Evolutionary conservation across 1,140 invertebrate genomes (phyloP).

Genomic region (Panonychus citri): DNA sequence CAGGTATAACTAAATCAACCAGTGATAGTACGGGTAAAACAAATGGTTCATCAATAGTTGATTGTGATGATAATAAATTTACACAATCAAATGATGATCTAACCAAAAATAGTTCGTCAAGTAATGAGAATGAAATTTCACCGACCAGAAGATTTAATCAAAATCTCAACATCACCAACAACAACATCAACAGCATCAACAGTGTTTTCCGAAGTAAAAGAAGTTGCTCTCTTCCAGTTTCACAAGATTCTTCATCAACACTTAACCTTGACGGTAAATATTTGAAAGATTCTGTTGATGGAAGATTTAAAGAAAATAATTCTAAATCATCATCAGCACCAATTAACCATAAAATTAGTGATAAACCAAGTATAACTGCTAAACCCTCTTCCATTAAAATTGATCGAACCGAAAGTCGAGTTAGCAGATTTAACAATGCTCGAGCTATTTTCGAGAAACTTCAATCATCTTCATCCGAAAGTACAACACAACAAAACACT

Average conservation of each 20-base stretch:
- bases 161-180: neutral
- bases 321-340: neutral
- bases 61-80: neutral
- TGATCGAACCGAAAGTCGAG: conserved; percentile 52
- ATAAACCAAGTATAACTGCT: neutral
- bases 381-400: neutral
- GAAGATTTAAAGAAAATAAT: too few relatives aligned
- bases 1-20: neutral
- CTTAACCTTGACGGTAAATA: too few relatives aligned
- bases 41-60: neutral
- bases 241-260: too few relatives aligned
- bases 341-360: neutral
- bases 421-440: conserved; percentile 71
- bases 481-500: neutral
- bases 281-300: too few relatives aligned
- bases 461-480: conserved; percentile 24
- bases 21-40: too few relatives aligned
- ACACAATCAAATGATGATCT: too few relatives aligned
- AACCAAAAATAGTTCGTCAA: too few relatives aligned
- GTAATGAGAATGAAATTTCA: too few relatives aligned
- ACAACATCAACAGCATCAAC: conserved; percentile 21
- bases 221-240: neutral
- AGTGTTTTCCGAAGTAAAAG: conserved; percentile 37
- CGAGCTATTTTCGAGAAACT: conserved; percentile 75
- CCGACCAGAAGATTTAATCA: neutral